Evolutionary conservation across 2,113 vertebrate genomes (phyloP), one percentile per base, ranked within the genome.

Genomic region (Bubo scandiacus): DNA sequence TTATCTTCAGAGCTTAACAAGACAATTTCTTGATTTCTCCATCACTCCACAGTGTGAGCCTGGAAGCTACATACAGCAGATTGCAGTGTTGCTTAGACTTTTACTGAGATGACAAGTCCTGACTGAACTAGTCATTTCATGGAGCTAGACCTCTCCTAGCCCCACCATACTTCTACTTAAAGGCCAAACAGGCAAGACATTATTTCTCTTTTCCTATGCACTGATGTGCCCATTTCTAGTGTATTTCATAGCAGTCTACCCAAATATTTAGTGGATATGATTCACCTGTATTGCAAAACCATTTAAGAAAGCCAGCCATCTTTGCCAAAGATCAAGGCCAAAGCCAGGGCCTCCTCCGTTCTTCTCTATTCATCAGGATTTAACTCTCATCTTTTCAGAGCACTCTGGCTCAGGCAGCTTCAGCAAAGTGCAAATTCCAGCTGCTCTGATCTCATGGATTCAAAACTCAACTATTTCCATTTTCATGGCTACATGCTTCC

Each of bases 391-490:
- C 82, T 92, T 95, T 94, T 94, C 80, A 94, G 74, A 91, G 58
- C 15, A 22, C 78, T 91, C 62, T 92, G 74, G 77, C 83, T 89
- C 34, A 81, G 73, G 66, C 81, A 80, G 71, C 82, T 78, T 84
- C 88, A 94, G 73, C 74, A 81, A 79, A 95, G 95, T 92, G 34
- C 77, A 91, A 91, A 97, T 97, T 91, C 74, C 45, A 78, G 57
- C 83, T 32, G n/a, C 77, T 96, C 68, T 97, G 77, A 94, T 95
- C 94, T 91, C 70, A 75, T 52, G 78, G 88, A 81, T 94, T 89
- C 88, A 91, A 93, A 94, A 95, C 80, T 81, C 88, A 91, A 71
- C 75, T 81, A 84, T 92, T 97, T 78, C 86, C 83, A 92, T 96
- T 95, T 96, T 96, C 22, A 29, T 70, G 77, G 83, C 52, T 94